Evolutionary conservation across 2,888 invertebrate genomes (phyloP), one percentile per base, ranked within the genome.

Genomic region (Sphinx pinastri): DNA sequence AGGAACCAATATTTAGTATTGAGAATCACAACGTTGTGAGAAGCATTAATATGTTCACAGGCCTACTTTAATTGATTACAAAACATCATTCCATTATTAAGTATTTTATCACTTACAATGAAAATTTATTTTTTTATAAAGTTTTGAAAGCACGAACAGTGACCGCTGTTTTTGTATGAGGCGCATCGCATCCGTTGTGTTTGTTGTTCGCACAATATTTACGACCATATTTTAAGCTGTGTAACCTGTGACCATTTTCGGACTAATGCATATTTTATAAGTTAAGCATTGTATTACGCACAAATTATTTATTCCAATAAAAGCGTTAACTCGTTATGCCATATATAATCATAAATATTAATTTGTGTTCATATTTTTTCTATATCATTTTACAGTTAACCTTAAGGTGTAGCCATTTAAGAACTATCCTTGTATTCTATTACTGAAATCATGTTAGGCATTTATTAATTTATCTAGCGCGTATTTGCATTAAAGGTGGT

Each of bases 51-150:
- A 87, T 79, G 83, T 88, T 89, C 88, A 87, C 92, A 86, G 93
- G 93, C 93, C 93, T 93, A 93, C 87, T 90, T 84, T 83, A 86
- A 90, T 90, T 88, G 88, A 87, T 80, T 87, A 88, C 88, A 85
- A 86, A 83, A 87, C 92, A 89, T 93, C 93, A 93, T 93, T 93
- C 93, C 93, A 93, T 91, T 92, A 84, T 88, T 91, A 87, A 88
- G 88, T 91, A 90, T 91, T 92, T 83, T 86, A 85, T 86, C 86
- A 84, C 84, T 88, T 84, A 84, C 84, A 76, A 89, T 85, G 75
- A 81, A 84, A 91, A 88, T 84, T 88, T 93, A 90, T 92, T 93
- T 93, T 79, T 89, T 92, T 92, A 89, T 92, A 88, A 89, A 89
- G 87, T 92, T 91, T 92, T 91, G 83, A 89, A 88, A 85, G 90